Conservation (phyloP, 2,888 invertebrate species). For the Nomada fucata region DNA sequence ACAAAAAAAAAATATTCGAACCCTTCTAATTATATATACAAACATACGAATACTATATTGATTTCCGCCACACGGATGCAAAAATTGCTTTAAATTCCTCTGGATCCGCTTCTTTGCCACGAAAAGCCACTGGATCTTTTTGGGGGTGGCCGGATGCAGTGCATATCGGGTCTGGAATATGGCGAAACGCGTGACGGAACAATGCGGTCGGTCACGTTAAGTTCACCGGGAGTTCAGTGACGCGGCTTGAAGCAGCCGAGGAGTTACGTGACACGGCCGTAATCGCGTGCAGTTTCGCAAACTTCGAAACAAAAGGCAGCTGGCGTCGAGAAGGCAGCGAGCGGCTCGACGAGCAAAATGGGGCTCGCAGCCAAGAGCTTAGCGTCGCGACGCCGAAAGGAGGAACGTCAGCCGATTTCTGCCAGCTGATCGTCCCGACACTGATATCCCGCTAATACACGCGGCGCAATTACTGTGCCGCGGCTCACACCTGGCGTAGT, state of each 20-base stretch:
- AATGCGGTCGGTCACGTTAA: slow-evolving; percentile 61
- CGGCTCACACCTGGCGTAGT: not conserved
- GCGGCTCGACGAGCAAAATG: slow-evolving; percentile 46
- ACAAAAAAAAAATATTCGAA: too few relatives aligned
- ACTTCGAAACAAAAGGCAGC: slow-evolving; percentile 68
- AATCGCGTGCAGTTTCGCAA: slow-evolving; percentile 74
- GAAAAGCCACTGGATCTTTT: not conserved
- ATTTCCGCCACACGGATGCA: too few relatives aligned
- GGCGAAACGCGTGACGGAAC: slow-evolving; percentile 50
- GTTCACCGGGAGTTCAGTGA: slow-evolving; percentile 64
- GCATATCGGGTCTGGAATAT: slow-evolving; percentile 8
- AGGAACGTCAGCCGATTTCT: slow-evolving; percentile 41
- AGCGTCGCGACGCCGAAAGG: slow-evolving; percentile 16
- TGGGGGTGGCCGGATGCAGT: not conserved
- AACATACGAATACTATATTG: too few relatives aligned
- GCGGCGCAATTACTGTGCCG: not conserved
- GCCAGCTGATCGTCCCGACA: slow-evolving; percentile 21
- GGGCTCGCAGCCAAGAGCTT: slow-evolving; percentile 44
- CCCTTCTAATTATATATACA: too few relatives aligned
- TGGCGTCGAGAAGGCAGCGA: slow-evolving; percentile 33
- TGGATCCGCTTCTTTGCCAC: too few relatives aligned
- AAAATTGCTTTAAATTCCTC: too few relatives aligned
- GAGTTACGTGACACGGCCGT: slow-evolving; percentile 75
- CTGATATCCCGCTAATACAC: slow-evolving; percentile 6
- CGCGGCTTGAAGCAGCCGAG: slow-evolving; percentile 53